Conservation (phyloP, 2,797 vertebrate species). For the Parauchenoglanis ngamensis region DNA sequence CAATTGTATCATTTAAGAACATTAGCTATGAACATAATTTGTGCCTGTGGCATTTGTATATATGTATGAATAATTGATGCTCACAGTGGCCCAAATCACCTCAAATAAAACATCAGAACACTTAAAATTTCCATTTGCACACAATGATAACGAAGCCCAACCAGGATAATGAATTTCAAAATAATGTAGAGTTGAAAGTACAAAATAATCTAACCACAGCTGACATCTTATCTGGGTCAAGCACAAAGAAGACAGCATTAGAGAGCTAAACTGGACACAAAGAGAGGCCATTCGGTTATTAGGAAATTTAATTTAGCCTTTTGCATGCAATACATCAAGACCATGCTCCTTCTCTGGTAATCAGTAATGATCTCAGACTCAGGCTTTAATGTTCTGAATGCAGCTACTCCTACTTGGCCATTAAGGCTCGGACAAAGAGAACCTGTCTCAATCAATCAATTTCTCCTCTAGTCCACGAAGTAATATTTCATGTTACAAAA, state of each 20-base stretch:
- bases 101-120: background rate
- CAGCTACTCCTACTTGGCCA: constrained; percentile 18
- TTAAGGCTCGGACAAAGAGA: constrained; percentile 14
- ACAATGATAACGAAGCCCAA: background rate
- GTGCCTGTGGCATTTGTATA: background rate
- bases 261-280: background rate
- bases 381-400: constrained; percentile 56
- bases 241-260: constrained; percentile 2
- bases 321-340: constrained; percentile 15
- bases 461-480: background rate
- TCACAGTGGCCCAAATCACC: background rate
- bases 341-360: constrained; percentile 6
- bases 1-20: constrained; percentile 4
- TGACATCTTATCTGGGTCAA: constrained; percentile 24
- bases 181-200: background rate
- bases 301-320: background rate
- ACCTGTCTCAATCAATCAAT: background rate
- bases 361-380: constrained; percentile 19
- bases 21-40: background rate
- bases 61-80: background rate
- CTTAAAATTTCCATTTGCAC: background rate
- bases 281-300: constrained; percentile 17
- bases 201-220: background rate
- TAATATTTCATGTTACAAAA: background rate
- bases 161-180: background rate